Evolutionary conservation across 2,888 invertebrate species (phyloP).

Genomic region (Drosophila emarginata): DNA sequence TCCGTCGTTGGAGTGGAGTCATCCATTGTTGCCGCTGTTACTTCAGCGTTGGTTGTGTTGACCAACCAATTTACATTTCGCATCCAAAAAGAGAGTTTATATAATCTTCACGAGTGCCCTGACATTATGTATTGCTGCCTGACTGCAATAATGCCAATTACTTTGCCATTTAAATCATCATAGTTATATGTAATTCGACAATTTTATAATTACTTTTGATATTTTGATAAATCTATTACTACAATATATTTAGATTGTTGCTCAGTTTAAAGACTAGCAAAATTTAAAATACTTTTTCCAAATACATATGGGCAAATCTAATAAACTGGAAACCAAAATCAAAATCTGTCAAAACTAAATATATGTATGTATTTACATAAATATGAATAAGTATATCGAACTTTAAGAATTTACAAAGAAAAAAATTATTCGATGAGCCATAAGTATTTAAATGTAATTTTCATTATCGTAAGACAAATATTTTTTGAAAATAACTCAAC

Average conservation of each 20-base stretch:
- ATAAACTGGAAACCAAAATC: no score
- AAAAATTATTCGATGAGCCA: no score
- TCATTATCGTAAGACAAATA: no score
- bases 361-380: no score
- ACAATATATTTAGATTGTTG: no score
- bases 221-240: not conserved
- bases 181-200: not conserved
- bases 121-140: not conserved
- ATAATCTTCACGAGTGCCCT: constrained; percentile 35
- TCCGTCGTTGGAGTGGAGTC: constrained; percentile 26
- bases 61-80: constrained; percentile 52
- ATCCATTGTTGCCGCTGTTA: not conserved
- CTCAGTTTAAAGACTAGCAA: no score
- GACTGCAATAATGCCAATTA: not conserved
- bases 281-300: no score
- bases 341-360: no score
- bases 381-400: no score
- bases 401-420: no score
- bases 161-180: not conserved
- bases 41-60: constrained; percentile 33
- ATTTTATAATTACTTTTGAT: not conserved
- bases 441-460: no score
- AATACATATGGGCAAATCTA: not conserved
- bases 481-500: no score
- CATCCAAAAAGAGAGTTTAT: constrained; percentile 34